Percentiles rank a stretch among this genome's conserved stretches.
Conservation (phyloP, 2,888 invertebrate genomes). For the Meteorus cinctellus region DNA sequence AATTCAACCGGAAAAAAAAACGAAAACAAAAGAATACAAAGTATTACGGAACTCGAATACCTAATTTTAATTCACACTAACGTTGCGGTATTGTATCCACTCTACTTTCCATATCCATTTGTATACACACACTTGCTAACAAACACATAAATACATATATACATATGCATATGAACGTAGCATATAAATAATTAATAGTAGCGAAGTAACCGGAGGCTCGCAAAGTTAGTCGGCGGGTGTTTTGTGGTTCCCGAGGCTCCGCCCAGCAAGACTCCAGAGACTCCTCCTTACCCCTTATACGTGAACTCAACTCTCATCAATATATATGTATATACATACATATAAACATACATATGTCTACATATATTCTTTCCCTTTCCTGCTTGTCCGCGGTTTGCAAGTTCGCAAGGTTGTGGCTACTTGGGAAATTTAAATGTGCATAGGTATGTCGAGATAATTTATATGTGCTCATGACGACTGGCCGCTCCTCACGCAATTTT, state of each 20-base stretch:
- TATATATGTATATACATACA: neutral
- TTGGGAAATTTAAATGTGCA: slow-evolving; percentile 36
- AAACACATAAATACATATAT: neutral
- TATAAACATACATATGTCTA: too few species aligned
- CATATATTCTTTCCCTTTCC: slow-evolving; percentile 12
- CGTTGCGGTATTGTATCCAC: too few species aligned
- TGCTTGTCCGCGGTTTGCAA: slow-evolving; percentile 14
- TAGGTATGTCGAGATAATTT: neutral
- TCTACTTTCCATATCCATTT: neutral
- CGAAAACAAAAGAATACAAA: neutral
- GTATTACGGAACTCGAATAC: neutral
- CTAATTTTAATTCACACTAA: neutral
- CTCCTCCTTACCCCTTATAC: slow-evolving; percentile 68
- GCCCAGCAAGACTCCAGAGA: slow-evolving; percentile 69
- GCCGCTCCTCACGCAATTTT: slow-evolving; percentile 31
- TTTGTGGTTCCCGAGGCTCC: slow-evolving; percentile 66
- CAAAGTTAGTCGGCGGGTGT: slow-evolving; percentile 48
- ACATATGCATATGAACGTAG: slow-evolving; percentile 51
- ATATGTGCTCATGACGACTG: slow-evolving; percentile 46
- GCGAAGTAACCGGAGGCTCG: slow-evolving; percentile 58
- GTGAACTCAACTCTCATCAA: slow-evolving; percentile 33
- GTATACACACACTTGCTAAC: neutral
- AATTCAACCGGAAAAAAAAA: neutral
- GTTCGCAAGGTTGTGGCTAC: slow-evolving; percentile 15
- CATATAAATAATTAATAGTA: slow-evolving; percentile 72